phyloP scores from a whole-genome alignment of 2,888 invertebrate species.

The Cybosia mesomella region DNA sequence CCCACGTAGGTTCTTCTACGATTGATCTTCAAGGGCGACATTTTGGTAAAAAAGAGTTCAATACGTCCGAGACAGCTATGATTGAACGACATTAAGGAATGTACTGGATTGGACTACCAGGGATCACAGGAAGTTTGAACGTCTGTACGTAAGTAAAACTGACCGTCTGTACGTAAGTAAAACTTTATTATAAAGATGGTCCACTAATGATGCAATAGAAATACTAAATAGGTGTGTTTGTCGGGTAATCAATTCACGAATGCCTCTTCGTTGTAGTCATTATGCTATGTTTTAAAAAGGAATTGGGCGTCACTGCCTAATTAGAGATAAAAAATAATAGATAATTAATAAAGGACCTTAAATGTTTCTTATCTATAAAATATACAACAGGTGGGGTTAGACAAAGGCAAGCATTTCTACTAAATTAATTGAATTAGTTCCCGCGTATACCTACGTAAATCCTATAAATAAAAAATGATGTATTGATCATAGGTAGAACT shows the following conservation, averaged over 20 bases:
- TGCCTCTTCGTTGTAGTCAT: neutral
- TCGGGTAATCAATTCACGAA: neutral
- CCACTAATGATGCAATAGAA: neutral
- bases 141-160: no score
- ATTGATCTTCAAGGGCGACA: neutral
- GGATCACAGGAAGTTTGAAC: neutral
- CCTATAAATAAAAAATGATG: neutral
- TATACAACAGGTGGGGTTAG: constrained; percentile 47
- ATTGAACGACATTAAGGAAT: no score
- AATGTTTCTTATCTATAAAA: constrained; percentile 53
- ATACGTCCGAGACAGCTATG: no score
- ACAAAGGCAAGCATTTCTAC: constrained; percentile 48
- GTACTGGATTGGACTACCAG: neutral
- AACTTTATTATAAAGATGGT: neutral
- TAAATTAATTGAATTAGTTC: constrained; percentile 50
- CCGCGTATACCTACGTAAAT: constrained; percentile 30
- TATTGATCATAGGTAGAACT: neutral
- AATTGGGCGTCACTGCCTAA: constrained; percentile 45
- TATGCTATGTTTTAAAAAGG: constrained; percentile 23
- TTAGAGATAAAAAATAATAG: constrained; percentile 51
- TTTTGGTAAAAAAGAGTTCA: no score
- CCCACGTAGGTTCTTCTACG: no score
- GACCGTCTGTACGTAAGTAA: no score
- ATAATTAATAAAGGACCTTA: constrained; percentile 47
- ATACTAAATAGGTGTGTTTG: neutral